Evolutionary conservation across 2,888 invertebrate genomes (phyloP), one percentile per base, ranked within the genome.

Genomic region (Phyto melanocephala): DNA sequence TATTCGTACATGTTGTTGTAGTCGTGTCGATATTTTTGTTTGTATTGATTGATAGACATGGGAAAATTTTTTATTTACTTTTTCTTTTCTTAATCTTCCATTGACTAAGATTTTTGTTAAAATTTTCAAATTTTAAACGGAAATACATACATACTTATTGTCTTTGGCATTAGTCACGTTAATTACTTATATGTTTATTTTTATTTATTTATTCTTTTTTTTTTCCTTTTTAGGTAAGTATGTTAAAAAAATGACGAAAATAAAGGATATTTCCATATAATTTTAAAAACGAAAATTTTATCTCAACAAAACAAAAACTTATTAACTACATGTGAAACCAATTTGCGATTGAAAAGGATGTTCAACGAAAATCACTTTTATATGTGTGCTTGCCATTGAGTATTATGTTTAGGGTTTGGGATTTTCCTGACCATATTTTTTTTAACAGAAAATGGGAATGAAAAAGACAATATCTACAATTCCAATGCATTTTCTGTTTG

Each of bases 101-200:
- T 47, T 20, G 20, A 20, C 47, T 20, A 17, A 17, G 1, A 2
- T 52, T 28, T 54, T 13, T n/a, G 11, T n/a, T 40, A n/a, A n/a
- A 40, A 40, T 13, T 11, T 11, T 2, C 40, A 40, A n/a, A 40
- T n/a, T 45, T 45, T 47, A 58, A 58, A 20, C 20, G 37, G 37
- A 37, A 58, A 58, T 35, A 11, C 10, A 11, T 58, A 58, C 35
- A 58, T 35, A 11, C 10, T n/a, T 58, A 58, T 58, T 58, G 56
- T 35, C 37, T 20, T 20, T 58, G 20, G 56, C 56, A 58, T 58
- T 35, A 58, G 56, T 58, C 56, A 58, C 56, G 56, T 58, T 37
- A 56, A 56, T 56, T 7, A 56, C 47, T 47, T 20, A 28, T 28
- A 5, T 15, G 20, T 47, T 47, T 47, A 13, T 40, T 40, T 40